Evolutionary conservation across 2,797 vertebrate species (phyloP), one percentile per base, ranked within the genome.

Genomic region (Crocodylus rhombifer): DNA sequence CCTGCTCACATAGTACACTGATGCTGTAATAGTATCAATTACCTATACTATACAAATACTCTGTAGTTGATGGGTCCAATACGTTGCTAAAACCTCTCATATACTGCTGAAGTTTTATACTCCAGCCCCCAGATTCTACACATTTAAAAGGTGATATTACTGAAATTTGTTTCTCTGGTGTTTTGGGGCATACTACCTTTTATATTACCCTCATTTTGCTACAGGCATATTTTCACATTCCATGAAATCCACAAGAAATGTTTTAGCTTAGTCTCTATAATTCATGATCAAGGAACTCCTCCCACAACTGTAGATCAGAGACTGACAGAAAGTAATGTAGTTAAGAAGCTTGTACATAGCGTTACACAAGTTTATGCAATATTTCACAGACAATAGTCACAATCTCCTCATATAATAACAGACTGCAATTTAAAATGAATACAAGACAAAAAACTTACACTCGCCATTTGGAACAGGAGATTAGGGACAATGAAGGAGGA

Each of bases 281-380:
- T 17, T 4, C 3, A 62, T 77, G 93, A 80, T 73, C 10, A 62
- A 62, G 61, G 61, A 62, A 25, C 69, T 23, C 21, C 33, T 93
- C 83, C 62, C 93, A 57, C 3, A 63, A 21, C 20, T 10, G 74
- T 36, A 86, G 2, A 5, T 71, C 36, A 36, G 14, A 51, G 42
- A 51, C 21, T 87, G 80, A 89, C 77, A 82, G 87, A 77, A 42
- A 90, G 16, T 20, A 87, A 90, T 61, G 17, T 92, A 36, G 60
- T 21, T 18, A 11, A 56, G 20, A 77, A 2, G 42, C 4, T 51
- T 51, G 42, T 51, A 51, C 42, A 51, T 51, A 51, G 42, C 10
- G 42, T 51, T 51, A 51, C 9, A 51, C 42, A 51, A 51, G 10
- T 51, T 51, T 51, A 30, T 0, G 0, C 5, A 80, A 10, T 15